Evolutionary conservation across 1,140 invertebrate genomes (phyloP).

Genomic region (Agrypnia vestita): DNA sequence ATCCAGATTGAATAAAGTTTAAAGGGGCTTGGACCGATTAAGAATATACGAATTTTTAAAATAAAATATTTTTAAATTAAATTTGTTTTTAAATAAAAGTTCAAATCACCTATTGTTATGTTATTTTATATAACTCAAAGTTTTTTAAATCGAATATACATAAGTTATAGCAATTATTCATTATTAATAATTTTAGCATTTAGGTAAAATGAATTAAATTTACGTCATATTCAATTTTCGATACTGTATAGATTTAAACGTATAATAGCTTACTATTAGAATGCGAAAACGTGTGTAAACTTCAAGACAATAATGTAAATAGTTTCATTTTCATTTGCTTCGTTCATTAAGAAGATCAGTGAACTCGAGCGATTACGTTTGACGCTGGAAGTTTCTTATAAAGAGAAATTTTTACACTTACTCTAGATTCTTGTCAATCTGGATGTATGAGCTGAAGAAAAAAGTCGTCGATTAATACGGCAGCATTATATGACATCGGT

Average conservation of each 20-base stretch:
- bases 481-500: no score
- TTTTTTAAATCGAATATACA: no score
- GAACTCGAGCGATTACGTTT: constrained; percentile 45
- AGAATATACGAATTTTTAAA: no score
- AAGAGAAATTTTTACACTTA: constrained; percentile 38
- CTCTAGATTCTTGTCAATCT: constrained; percentile 2
- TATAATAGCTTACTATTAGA: background rate
- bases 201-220: background rate
- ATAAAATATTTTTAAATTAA: no score
- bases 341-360: constrained; percentile 54
- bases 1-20: no score
- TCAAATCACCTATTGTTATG: no score
- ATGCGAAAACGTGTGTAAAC: constrained; percentile 50
- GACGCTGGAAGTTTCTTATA: constrained; percentile 14
- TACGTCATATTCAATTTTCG: constrained; percentile 7
- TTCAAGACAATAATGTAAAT: constrained; percentile 48
- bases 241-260: background rate
- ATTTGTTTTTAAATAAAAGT: no score
- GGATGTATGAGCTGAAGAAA: background rate
- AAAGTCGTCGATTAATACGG: no score
- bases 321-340: constrained; percentile 57
- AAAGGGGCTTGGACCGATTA: no score
- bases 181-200: background rate
- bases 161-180: no score
- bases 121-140: no score